These are phyloP conservation scores for Dryadula phaetusa DNA, from an alignment of 2,888 invertebrate genomes.

Conservation along the genomic window DNA sequence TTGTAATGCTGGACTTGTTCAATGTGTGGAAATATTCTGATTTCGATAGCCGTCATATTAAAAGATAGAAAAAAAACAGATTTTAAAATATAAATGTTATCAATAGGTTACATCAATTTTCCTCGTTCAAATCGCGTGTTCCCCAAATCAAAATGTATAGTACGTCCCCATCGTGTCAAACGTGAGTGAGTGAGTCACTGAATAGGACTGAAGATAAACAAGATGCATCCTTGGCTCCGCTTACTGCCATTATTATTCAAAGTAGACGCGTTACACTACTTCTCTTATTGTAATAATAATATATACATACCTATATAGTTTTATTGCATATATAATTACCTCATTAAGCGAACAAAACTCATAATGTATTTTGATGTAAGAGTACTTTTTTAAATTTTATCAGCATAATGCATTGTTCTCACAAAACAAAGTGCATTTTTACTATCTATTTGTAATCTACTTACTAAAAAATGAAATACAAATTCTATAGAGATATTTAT, in stretches of 20 bases:
- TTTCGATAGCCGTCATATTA: not conserved
- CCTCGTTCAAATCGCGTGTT: conserved; percentile 17
- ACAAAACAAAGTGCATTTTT: not conserved
- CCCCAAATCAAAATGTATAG: conserved; percentile 19
- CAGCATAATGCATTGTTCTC: not conserved
- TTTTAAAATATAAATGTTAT: too few relatives aligned
- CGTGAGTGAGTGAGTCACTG: conserved; percentile 40
- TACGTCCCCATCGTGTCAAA: conserved; percentile 8
- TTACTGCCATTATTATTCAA: conserved; percentile 31
- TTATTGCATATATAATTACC: not conserved
- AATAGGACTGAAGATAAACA: conserved; percentile 39
- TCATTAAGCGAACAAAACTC: not conserved
- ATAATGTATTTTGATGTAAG: not conserved
- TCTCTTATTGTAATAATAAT: conserved; percentile 7
- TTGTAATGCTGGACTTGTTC: too few relatives aligned
- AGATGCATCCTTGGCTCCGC: conserved; percentile 47
- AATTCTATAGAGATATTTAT: not conserved
- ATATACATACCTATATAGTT: too few relatives aligned
- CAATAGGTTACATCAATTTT: not conserved
- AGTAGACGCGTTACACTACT: conserved; percentile 12
- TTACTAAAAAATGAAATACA: not conserved
- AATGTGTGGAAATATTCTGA: not conserved
- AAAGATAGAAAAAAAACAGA: not conserved
- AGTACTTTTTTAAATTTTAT: not conserved
- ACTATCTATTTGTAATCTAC: not conserved